Percentiles rank a stretch among this genome's conserved stretches.
Conservation (phyloP, 2,113 vertebrate species). For the Myrmecophaga tridactyla region DNA sequence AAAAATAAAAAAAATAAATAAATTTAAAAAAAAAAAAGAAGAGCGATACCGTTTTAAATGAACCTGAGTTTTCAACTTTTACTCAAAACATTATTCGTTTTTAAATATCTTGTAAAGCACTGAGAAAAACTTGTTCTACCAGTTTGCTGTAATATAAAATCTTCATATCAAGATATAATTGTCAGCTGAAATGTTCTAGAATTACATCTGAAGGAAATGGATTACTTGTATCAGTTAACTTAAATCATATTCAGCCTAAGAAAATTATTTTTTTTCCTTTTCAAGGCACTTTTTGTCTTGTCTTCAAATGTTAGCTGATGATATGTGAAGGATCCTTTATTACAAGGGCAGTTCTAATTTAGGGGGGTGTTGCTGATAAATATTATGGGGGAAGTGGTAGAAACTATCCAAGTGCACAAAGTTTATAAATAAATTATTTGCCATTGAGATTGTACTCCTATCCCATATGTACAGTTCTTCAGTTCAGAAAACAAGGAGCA, state of each 20-base stretch:
- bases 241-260: background rate
- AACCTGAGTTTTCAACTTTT: background rate
- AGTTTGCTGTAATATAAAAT: background rate
- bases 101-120: background rate
- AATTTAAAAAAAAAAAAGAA: too few relatives aligned
- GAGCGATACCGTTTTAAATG: background rate
- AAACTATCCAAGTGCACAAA: background rate
- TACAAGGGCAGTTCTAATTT: background rate
- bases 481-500: background rate
- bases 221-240: background rate
- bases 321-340: background rate
- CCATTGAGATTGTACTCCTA: background rate
- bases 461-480: background rate
- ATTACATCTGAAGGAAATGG: background rate
- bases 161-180: background rate
- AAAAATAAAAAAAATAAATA: too few relatives aligned
- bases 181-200: background rate
- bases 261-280: background rate
- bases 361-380: background rate
- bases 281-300: background rate
- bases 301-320: background rate
- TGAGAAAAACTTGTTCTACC: background rate
- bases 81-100: background rate
- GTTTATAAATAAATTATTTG: background rate
- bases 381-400: background rate